Evolutionary conservation across 2,113 vertebrate genomes (phyloP), one percentile per base, ranked within the genome.

Genomic region (Archocentrus centrarchus): DNA sequence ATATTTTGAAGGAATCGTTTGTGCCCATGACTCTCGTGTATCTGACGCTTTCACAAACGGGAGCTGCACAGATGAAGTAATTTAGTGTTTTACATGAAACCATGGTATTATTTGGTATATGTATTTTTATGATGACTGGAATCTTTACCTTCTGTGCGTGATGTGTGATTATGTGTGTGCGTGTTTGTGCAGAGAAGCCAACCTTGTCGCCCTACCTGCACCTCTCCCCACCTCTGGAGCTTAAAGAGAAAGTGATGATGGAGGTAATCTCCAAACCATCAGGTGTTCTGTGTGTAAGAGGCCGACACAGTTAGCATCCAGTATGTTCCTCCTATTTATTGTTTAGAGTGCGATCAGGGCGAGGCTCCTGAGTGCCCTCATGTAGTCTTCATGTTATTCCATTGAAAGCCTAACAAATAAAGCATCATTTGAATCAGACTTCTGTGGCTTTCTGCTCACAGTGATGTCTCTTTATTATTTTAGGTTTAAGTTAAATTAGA

Each of bases 281-380:
- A 77, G 76, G 84, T 59, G 10, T 77, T 60, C 17, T 89, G 80
- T 86, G 50, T 76, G 59, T 79, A 37, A 53, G 78, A 80, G 75
- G 5, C 66, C 24, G 44, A 32, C 66, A 11, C 35, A 86, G 78
- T 63, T 88, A 80, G 91, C 76, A 77, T 57, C 60, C 77, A 81
- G 53, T 73, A 35, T 79, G 75, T 89, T 89, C 63, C 83, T 92
- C 82, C 89, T 96, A 95, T 96, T 96, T 96, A 95, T 96, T 95
- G 88, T 93, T 44, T 90, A 93, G 90, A 85, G 85, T 92, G 86
- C 92, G 79, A 22, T 88, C 87, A 83, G 90, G 85, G 55, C 82
- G 41, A 7, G 59, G 64, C 64, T 91, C 85, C 90, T 84, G 77
- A 78, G 85, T 7, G 77, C 84, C 59, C 77, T 86, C 86, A 64